Conservation (phyloP, 2,888 invertebrate genomes). For the Sisyra nigra region DNA sequence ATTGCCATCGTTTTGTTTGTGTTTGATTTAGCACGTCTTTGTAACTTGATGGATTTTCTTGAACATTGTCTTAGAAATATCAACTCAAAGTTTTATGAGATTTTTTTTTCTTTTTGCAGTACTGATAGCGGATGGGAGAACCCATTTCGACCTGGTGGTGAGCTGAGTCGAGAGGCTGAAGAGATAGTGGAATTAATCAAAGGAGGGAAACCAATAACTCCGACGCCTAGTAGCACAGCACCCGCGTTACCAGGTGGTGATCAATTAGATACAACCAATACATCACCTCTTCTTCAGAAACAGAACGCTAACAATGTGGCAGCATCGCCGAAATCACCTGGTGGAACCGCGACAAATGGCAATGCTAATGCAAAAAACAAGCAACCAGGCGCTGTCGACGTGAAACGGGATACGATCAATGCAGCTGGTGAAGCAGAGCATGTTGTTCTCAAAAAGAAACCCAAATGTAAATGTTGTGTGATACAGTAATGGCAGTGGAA, state of each 20-base stretch:
- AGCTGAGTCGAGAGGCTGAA: slow-evolving; percentile 86
- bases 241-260: slow-evolving; percentile 37
- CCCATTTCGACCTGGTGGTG: slow-evolving; percentile 93
- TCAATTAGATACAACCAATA: slow-evolving; percentile 27
- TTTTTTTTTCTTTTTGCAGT: slow-evolving; percentile 32
- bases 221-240: slow-evolving; percentile 39
- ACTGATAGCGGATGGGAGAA: slow-evolving; percentile 95
- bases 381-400: slow-evolving; percentile 41
- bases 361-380: slow-evolving; percentile 13
- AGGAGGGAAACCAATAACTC: slow-evolving; percentile 75
- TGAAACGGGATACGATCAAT: slow-evolving; percentile 52
- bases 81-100: no score
- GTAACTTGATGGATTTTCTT: no score
- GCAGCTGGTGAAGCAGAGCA: slow-evolving; percentile 72
- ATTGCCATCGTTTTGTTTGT: no score
- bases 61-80: no score
- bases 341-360: slow-evolving; percentile 27
- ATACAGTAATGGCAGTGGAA: slow-evolving; percentile 47
- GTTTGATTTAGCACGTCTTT: no score
- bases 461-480: slow-evolving; percentile 90
- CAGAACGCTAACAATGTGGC: slow-evolving; percentile 23
- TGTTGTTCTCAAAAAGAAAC: slow-evolving; percentile 87
- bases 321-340: slow-evolving; percentile 30
- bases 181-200: slow-evolving; percentile 91
- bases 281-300: slow-evolving; percentile 24